Evolutionary conservation across 2,113 vertebrate genomes (phyloP).

Genomic region (Dasypus novemcinctus): DNA sequence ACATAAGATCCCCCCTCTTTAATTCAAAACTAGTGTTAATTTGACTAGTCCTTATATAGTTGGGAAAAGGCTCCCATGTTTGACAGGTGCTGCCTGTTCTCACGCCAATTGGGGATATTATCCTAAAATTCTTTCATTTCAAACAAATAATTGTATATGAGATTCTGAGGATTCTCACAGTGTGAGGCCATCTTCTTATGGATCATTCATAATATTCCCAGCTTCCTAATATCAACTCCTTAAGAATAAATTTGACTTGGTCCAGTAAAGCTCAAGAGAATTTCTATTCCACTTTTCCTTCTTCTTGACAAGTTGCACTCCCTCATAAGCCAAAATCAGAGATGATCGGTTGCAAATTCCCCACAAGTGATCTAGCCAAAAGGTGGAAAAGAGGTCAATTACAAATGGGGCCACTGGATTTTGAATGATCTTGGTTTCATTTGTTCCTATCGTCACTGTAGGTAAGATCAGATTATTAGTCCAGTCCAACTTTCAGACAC

Average conservation of each 20-base stretch:
- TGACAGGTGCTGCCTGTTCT: neutral
- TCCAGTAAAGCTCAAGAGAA: neutral
- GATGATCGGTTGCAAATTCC: neutral
- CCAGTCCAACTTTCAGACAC: neutral
- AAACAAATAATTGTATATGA: neutral
- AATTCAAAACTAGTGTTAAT: neutral
- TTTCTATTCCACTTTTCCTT: neutral
- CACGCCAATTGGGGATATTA: neutral
- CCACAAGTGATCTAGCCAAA: neutral
- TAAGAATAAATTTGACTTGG: neutral
- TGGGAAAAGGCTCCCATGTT: neutral
- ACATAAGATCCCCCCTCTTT: neutral
- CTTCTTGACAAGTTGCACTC: neutral
- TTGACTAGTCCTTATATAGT: neutral
- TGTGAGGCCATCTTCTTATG: neutral
- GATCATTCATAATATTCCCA: neutral
- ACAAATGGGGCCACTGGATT: neutral
- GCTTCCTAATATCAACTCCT: neutral
- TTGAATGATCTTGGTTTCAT: neutral
- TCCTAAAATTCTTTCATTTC: constrained; percentile 20
- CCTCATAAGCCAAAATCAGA: neutral
- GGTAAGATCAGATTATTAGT: neutral
- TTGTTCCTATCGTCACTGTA: neutral
- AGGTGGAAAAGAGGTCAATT: neutral
- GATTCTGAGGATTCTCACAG: neutral